Conservation (phyloP, 2,797 vertebrate genomes). For the Astyanax mexicanus region DNA sequence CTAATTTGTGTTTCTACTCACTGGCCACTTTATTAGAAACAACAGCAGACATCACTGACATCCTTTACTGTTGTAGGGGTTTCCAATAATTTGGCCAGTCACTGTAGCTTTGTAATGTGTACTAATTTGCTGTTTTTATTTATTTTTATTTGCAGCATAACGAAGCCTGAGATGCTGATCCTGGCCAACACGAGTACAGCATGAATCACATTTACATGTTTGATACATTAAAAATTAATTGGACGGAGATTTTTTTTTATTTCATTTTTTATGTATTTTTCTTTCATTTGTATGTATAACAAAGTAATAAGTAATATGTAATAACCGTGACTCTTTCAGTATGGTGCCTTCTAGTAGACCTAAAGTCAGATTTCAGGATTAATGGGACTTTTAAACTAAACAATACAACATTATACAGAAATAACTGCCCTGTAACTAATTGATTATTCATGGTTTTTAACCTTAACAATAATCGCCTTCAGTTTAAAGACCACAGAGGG, state of each 20-base stretch:
- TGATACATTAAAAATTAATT: neutral
- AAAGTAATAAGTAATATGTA: too few relatives aligned
- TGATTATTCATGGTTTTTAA: conserved; percentile 3
- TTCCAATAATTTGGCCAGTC: too few relatives aligned
- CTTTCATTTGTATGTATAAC: neutral
- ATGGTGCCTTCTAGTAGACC: too few relatives aligned
- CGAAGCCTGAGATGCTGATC: neutral
- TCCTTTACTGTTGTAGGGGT: too few relatives aligned
- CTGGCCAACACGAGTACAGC: neutral
- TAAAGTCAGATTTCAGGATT: neutral
- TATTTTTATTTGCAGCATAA: neutral
- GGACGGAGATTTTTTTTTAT: neutral
- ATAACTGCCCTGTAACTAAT: neutral
- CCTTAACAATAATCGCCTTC: conserved; percentile 1
- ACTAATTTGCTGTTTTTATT: neutral
- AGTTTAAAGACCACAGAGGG: neutral
- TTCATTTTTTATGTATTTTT: neutral
- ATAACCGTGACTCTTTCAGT: too few relatives aligned
- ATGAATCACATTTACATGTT: neutral
- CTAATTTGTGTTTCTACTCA: too few relatives aligned
- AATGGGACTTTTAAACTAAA: neutral
- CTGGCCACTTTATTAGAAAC: too few relatives aligned
- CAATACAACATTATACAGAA: neutral
- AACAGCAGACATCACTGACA: too few relatives aligned
- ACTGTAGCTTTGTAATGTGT: neutral